Evolutionary conservation across 2,797 vertebrate species (phyloP).

Genomic region (Chrysocyon brachyurus): DNA sequence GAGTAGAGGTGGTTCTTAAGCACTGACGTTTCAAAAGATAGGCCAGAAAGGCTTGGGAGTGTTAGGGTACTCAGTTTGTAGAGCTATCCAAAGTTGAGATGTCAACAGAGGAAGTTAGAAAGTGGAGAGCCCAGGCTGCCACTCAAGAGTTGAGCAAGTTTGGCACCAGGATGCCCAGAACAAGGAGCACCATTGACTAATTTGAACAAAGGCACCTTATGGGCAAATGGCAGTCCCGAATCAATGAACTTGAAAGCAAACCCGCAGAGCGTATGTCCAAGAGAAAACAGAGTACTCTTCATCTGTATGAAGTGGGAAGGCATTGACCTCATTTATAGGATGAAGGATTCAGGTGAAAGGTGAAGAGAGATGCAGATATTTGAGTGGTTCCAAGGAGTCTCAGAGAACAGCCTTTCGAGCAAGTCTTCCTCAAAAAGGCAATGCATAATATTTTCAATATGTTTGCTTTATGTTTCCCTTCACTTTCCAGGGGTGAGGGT

Average conservation of each 20-base stretch:
- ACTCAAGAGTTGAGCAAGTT: accelerated
- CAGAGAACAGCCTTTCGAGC: background rate
- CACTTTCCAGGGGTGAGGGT: background rate
- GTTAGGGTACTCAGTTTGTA: background rate
- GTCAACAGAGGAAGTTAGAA: background rate
- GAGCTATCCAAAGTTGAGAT: background rate
- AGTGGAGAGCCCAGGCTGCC: background rate
- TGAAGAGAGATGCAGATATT: background rate
- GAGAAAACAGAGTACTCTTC: background rate
- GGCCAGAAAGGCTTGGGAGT: no score
- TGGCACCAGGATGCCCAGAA: background rate
- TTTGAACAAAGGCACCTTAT: background rate
- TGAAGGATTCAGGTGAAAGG: background rate
- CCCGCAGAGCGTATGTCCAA: background rate
- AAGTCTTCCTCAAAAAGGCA: background rate
- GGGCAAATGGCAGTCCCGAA: background rate
- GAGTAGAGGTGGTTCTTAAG: background rate
- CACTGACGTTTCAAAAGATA: background rate
- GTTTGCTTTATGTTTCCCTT: background rate
- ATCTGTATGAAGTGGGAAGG: background rate
- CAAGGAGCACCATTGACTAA: background rate
- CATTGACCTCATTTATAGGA: background rate
- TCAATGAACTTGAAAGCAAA: background rate
- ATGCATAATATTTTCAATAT: background rate
- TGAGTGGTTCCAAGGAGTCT: background rate